These are phyloP conservation scores for Chitala chitala DNA, from an alignment of 2,113 vertebrate genomes.

Conservation along the genomic window DNA sequence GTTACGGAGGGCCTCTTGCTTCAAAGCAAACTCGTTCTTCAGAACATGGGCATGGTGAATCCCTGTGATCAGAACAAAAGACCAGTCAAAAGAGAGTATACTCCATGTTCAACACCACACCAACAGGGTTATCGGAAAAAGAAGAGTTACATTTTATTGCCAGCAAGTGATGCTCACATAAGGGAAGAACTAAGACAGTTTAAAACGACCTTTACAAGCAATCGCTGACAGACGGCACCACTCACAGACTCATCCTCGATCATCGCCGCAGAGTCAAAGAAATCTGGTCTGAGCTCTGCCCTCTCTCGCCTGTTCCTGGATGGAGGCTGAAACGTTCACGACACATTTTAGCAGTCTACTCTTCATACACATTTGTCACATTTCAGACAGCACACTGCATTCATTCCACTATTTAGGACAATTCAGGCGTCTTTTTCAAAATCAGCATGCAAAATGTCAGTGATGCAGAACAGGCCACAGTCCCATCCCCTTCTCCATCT, in stretches of 20 bases:
- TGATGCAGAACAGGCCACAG: too few species aligned
- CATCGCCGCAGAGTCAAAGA: conserved; percentile 98
- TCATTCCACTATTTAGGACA: not conserved
- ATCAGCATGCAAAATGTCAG: too few species aligned
- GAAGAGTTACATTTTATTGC: too few species aligned
- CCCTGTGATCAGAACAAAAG: conserved; percentile 63
- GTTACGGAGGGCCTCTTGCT: conserved; percentile 87
- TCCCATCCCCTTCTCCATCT: too few species aligned
- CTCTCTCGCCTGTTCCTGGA: conserved; percentile 94
- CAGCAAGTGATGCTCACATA: too few species aligned
- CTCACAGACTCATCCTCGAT: conserved; percentile 98
- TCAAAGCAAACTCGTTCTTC: conserved; percentile 71
- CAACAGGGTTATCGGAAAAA: not conserved
- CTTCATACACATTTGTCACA: too few species aligned
- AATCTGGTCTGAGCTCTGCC: conserved; percentile 96
- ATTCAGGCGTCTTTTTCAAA: too few species aligned
- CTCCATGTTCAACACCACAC: not conserved
- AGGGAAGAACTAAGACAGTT: not conserved
- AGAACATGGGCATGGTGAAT: conserved; percentile 99
- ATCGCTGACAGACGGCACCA: not conserved
- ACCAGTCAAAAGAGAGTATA: conserved; percentile 18
- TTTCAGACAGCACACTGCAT: not conserved
- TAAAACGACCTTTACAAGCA: too few species aligned
- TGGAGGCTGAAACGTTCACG: conserved; percentile 68
- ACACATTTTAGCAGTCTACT: not conserved